Evolutionary conservation across 2,888 invertebrate genomes (phyloP).

Genomic region (Uropetala carovei): DNA sequence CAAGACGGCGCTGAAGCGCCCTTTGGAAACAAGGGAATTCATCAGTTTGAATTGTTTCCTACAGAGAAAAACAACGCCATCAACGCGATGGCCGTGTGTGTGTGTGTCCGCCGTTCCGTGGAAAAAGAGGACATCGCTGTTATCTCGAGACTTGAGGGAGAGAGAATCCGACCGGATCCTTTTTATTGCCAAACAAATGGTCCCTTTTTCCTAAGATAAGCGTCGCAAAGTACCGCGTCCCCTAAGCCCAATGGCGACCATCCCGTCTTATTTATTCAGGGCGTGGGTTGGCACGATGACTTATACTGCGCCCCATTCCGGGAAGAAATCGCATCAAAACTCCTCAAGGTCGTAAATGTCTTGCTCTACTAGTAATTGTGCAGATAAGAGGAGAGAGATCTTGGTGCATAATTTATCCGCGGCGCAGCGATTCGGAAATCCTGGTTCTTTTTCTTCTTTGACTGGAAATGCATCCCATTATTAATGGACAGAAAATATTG

Average conservation of each 20-base stretch:
- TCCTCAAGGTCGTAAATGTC: constrained; percentile 10
- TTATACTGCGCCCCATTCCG: constrained; percentile 11
- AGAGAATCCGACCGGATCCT: constrained; percentile 26
- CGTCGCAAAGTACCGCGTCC: constrained; percentile 34
- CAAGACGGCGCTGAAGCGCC: not conserved
- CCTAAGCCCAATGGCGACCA: not conserved
- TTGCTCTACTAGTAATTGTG: not conserved
- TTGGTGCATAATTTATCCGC: too few relatives aligned
- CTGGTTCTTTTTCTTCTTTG: too few relatives aligned
- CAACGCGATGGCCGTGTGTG: not conserved
- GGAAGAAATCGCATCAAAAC: constrained; percentile 10
- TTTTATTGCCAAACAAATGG: constrained; percentile 60
- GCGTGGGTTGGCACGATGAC: constrained; percentile 17
- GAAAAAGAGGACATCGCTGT: constrained; percentile 1
- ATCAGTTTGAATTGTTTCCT: constrained; percentile 32
- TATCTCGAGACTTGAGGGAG: constrained; percentile 43
- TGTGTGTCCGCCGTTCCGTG: not conserved
- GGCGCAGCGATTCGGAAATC: too few relatives aligned
- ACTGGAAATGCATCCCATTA: too few relatives aligned
- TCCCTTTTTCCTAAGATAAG: constrained; percentile 36
- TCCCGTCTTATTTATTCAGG: constrained; percentile 50
- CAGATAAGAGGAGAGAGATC: not conserved
- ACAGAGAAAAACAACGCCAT: constrained; percentile 35
- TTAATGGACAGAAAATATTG: too few relatives aligned
- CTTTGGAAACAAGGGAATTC: constrained; percentile 9